Conservation (phyloP, 2,797 vertebrate species). For the Cossypha dichroa region DNA sequence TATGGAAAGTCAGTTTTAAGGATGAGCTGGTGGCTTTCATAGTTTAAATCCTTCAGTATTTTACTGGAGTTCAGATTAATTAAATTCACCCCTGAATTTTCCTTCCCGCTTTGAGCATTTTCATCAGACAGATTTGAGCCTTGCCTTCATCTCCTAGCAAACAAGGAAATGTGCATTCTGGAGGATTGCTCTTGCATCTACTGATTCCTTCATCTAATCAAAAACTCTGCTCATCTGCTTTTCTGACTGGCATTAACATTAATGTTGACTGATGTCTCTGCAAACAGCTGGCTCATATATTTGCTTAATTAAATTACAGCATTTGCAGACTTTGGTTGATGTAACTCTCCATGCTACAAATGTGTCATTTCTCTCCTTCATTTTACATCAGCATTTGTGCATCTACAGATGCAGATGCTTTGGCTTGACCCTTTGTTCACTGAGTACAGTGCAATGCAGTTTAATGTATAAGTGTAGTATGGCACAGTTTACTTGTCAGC, state of each 20-base stretch:
- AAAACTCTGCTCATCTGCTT: background rate
- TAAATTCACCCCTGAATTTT: background rate
- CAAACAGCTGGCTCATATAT: background rate
- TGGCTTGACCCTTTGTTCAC: background rate
- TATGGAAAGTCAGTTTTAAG: background rate
- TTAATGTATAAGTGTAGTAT: background rate
- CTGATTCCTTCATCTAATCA: background rate
- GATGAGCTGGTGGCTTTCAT: background rate
- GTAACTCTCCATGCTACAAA: background rate
- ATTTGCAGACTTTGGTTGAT: background rate
- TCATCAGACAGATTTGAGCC: background rate
- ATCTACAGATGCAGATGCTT: background rate
- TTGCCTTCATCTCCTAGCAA: background rate
- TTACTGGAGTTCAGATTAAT: background rate
- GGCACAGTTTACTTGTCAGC: background rate
- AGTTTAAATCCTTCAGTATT: background rate
- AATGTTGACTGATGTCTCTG: background rate
- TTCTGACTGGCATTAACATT: background rate
- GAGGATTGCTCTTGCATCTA: background rate
- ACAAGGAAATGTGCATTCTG: background rate
- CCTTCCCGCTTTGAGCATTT: background rate
- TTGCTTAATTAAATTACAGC: background rate
- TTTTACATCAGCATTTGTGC: background rate
- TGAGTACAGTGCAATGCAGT: background rate
- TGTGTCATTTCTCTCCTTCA: background rate